Percentiles rank a stretch among this genome's conserved stretches.
Conservation (phyloP, 1,140 invertebrate species). For the Andrena cerasifolii region DNA sequence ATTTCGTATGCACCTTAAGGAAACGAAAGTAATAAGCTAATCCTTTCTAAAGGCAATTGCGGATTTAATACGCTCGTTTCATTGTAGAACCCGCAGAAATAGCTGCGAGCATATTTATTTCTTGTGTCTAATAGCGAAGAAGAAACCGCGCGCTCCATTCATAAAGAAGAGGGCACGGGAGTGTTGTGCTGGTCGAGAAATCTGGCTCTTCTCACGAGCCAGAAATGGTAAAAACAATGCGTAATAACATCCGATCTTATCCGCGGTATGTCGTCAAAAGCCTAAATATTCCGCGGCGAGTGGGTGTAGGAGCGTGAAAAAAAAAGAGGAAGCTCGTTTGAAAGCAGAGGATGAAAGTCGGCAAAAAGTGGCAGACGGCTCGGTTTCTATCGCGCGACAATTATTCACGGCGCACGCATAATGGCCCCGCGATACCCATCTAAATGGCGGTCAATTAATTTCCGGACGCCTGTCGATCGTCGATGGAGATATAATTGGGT, state of each 20-base stretch:
- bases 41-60: background rate
- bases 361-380: background rate
- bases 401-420: background rate
- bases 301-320: background rate
- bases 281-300: background rate
- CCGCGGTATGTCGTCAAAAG: background rate
- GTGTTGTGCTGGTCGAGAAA: background rate
- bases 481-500: background rate
- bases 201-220: conserved; percentile 21
- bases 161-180: background rate
- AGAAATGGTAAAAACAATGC: conserved; percentile 27
- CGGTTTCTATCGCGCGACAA: background rate
- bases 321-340: too few relatives aligned
- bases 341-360: conserved; percentile 7
- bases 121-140: background rate
- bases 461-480: background rate
- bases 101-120: background rate
- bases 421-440: background rate
- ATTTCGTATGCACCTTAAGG: background rate
- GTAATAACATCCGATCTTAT: conserved; percentile 16
- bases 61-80: background rate
- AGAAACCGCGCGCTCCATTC: background rate
- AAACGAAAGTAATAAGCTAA: background rate
- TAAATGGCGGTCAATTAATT: background rate
- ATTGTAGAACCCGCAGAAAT: background rate